Evolutionary conservation across 2,797 vertebrate species (phyloP).

Genomic region (Podargus strigoides): DNA sequence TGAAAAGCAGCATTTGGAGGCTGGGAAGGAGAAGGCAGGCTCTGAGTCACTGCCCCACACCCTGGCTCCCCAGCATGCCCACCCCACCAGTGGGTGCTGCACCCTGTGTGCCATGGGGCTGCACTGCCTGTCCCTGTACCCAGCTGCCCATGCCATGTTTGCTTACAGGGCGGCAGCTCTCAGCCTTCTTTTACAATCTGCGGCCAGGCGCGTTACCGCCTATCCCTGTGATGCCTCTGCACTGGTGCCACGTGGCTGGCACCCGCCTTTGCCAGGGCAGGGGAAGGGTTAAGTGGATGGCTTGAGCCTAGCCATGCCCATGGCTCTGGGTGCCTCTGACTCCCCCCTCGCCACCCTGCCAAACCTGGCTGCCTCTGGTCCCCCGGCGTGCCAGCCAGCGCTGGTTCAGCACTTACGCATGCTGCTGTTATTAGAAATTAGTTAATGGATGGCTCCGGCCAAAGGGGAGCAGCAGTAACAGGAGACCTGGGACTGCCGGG

Average conservation of each 20-base stretch:
- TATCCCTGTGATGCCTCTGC: rapidly evolving
- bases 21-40: not conserved
- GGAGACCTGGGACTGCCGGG: not conserved
- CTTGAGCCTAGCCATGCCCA: not conserved
- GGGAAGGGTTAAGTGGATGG: constrained; percentile 26
- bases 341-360: not conserved
- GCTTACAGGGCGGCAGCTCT: not conserved
- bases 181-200: not conserved
- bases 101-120: rapidly evolving
- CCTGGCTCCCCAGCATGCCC: not conserved
- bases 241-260: not conserved
- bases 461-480: constrained; percentile 14
- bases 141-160: not conserved
- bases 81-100: rapidly evolving
- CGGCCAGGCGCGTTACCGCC: rapidly evolving
- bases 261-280: not conserved
- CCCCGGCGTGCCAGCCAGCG: not conserved
- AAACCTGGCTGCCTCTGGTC: constrained; percentile 24
- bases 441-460: constrained; percentile 30
- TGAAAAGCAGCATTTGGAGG: not conserved
- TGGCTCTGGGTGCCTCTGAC: not conserved
- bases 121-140: not conserved
- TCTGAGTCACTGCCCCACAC: not conserved
- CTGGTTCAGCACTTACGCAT: constrained; percentile 55
- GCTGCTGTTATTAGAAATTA: constrained; percentile 60